Percentiles rank a stretch among this genome's conserved stretches.
Conservation (phyloP, 1,140 invertebrate genomes). For the Grapholita molesta region DNA sequence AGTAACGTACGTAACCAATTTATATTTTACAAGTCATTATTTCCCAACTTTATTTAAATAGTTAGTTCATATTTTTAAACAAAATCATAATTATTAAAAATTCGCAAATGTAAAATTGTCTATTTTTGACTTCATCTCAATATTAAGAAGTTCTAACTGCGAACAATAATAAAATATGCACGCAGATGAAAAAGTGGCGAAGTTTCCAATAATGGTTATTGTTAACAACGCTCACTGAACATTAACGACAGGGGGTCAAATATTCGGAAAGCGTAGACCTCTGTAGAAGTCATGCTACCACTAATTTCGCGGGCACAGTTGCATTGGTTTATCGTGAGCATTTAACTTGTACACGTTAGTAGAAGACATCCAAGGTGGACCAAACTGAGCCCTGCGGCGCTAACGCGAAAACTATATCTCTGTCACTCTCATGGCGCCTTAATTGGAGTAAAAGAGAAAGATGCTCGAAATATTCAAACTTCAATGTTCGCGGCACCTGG, state of each 20-base stretch:
- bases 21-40: too few species aligned
- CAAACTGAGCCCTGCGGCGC: background rate
- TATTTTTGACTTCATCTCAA: background rate
- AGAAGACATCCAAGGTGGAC: background rate
- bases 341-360: background rate
- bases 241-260: too few species aligned
- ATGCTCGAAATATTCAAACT: too few species aligned
- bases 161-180: conserved; percentile 9
- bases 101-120: background rate
- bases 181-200: background rate
- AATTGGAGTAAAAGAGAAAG: too few species aligned
- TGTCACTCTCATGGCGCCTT: too few species aligned
- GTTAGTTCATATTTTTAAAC: too few species aligned
- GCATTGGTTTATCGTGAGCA: background rate
- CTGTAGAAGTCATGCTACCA: background rate
- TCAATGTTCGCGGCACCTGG: background rate
- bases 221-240: background rate
- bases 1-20: too few species aligned
- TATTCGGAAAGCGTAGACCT: too few species aligned
- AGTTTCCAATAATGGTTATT: background rate
- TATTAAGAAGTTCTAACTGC: background rate
- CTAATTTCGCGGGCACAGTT: background rate
- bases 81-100: background rate
- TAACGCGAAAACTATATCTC: too few species aligned
- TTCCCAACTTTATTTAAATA: too few species aligned